Conservation (phyloP, 2,797 vertebrate species). For the Aythya fuligula region DNA sequence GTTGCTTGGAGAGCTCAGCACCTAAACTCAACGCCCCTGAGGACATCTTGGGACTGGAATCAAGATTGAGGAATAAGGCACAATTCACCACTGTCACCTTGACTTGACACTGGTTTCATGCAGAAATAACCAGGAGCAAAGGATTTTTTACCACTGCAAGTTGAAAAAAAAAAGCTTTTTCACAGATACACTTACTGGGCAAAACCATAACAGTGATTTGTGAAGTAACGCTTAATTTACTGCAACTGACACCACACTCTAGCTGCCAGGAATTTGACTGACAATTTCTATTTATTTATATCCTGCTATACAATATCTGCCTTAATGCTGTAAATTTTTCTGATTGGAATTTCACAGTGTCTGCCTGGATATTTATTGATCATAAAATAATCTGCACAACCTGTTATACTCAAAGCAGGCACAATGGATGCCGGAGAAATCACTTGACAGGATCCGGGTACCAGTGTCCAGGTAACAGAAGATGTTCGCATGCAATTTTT, state of each 20-base stretch:
- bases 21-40: background rate
- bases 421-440: constrained; percentile 10
- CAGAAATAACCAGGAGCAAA: background rate
- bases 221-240: constrained; percentile 73
- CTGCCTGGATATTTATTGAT: constrained; percentile 74
- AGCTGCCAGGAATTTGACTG: constrained; percentile 77
- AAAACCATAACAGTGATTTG: constrained; percentile 75
- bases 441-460: background rate
- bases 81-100: background rate
- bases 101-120: background rate
- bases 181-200: constrained; percentile 26
- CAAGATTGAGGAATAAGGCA: background rate
- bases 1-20: background rate
- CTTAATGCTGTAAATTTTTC: constrained; percentile 79
- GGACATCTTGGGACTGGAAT: background rate
- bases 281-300: constrained; percentile 81
- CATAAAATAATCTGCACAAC: constrained; percentile 48
- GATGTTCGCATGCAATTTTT: constrained; percentile 38
- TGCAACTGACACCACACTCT: constrained; percentile 55
- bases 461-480: constrained; percentile 9
- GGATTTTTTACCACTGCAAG: constrained; percentile 24
- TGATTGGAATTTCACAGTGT: constrained; percentile 77
- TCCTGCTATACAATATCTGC: constrained; percentile 70
- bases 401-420: constrained; percentile 16
- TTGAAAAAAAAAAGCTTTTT: background rate